phyloP scores from a whole-genome alignment of 2,797 vertebrate species.

The Semotilus atromaculatus region DNA sequence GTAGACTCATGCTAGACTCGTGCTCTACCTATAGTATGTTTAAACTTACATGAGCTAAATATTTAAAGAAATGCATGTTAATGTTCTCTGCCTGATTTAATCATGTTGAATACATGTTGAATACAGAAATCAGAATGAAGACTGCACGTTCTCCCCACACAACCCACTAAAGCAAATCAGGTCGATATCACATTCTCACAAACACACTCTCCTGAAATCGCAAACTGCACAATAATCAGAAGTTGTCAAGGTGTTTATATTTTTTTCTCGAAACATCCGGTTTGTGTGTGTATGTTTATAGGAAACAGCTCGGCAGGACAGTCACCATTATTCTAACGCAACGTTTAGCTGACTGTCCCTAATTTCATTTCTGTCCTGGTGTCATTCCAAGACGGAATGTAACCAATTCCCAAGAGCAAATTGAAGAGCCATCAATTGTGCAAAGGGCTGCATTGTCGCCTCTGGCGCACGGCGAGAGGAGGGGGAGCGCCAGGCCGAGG shows the following conservation, averaged over 20 bases:
- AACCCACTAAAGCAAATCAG: conserved; percentile 14
- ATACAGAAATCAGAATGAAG: background rate
- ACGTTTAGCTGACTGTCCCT: conserved; percentile 64
- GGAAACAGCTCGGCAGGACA: conserved; percentile 3
- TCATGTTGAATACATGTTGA: background rate
- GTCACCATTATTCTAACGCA: conserved; percentile 58
- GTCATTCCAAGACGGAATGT: conserved; percentile 69
- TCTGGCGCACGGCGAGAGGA: conserved; percentile 31
- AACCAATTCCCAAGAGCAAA: conserved; percentile 74
- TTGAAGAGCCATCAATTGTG: conserved; percentile 75
- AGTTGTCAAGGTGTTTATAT: conserved; percentile 39
- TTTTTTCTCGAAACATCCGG: background rate
- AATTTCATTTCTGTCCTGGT: conserved; percentile 63
- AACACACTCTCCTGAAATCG: conserved; percentile 56
- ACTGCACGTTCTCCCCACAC: background rate
- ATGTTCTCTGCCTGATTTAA: background rate
- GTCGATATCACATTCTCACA: background rate
- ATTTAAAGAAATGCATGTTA: background rate
- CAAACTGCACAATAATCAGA: conserved; percentile 49
- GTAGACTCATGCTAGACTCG: too few species aligned
- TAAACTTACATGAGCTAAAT: background rate
- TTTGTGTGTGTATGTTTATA: background rate
- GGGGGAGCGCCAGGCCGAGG: conserved; percentile 22
- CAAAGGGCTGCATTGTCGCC: conserved; percentile 63
- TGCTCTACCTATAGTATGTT: background rate